Evolutionary conservation across 2,888 invertebrate species (phyloP).

Genomic region (Leucoma salicis): DNA sequence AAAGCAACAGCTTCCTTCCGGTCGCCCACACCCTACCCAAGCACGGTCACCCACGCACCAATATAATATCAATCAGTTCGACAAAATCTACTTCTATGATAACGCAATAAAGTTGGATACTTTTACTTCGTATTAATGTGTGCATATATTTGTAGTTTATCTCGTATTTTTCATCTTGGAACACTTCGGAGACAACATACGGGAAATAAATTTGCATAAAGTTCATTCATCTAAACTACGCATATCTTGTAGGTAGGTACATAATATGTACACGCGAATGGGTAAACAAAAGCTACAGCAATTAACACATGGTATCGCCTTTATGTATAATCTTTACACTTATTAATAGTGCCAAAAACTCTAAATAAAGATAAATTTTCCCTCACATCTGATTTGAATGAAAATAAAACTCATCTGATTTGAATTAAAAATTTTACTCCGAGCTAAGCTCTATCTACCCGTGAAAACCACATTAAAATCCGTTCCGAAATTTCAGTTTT

Average conservation of each 20-base stretch:
- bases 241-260: background rate
- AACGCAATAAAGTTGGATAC: conserved; percentile 39
- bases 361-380: no score
- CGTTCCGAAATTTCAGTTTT: no score
- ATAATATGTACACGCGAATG: no score
- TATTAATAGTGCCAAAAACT: no score
- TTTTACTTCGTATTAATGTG: conserved; percentile 12
- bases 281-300: no score
- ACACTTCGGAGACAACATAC: background rate
- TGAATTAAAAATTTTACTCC: no score
- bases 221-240: background rate
- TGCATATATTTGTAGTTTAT: conserved; percentile 2
- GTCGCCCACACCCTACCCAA: conserved; percentile 67
- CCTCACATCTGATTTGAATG: no score
- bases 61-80: conserved; percentile 63
- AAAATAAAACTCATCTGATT: no score
- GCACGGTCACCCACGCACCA: conserved; percentile 49
- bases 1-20: conserved; percentile 72
- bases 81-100: conserved; percentile 58
- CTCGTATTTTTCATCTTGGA: background rate
- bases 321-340: no score
- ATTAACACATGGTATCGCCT: no score
- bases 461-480: no score
- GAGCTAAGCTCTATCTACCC: no score
- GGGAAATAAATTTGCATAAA: background rate